Evolutionary conservation across 35 echinoderm and acorn worm genomes (phyloP), one percentile per base, ranked within the genome.

Genomic region (Ophioderma brevispina): DNA sequence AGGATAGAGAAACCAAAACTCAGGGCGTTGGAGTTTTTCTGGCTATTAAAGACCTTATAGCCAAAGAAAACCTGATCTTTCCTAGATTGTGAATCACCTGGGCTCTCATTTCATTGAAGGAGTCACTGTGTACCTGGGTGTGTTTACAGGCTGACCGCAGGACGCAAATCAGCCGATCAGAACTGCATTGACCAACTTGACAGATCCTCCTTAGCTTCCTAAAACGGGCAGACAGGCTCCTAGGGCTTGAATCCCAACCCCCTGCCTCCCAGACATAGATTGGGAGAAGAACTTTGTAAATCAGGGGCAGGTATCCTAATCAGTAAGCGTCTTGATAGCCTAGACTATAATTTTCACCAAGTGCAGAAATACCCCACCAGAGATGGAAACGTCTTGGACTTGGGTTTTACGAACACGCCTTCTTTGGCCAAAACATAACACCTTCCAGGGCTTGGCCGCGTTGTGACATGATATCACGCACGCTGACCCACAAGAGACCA

Each of bases 211-310:
- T 10, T 28, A 89, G 43, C 36, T 89, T 19, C 76, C 78, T 36
- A 55, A 80, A 89, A 55, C 77, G 28, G 19, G 46, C 87, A 80
- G 63, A 81, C 31, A 36, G 23, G 11, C 77, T 89, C n/a, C 31
- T 41, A 30, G 87, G 87, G n/a, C n/a, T n/a, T n/a, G 31, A 70
- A 87, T 78, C 78, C 78, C 40, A 87, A 87, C n/a, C n/a, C n/a
- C n/a, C n/a, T n/a, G n/a, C 33, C 28, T 38, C n/a, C 85, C 64
- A 13, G 85, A 87, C 75, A 39, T 87, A 21, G 75, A 77, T 43
- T 87, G 85, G 85, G 34, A 33, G n/a, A 31, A 77, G 3, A 25
- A 55, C 13, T 80, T 80, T 89, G 15, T 43, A 80, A 10, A 8
- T 40, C 59, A 78, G 77, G 1, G 87, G 77, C 8, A 80, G 77